Evolutionary conservation across 1,140 invertebrate species (phyloP).

Genomic region (Panagrolaimus sp.): DNA sequence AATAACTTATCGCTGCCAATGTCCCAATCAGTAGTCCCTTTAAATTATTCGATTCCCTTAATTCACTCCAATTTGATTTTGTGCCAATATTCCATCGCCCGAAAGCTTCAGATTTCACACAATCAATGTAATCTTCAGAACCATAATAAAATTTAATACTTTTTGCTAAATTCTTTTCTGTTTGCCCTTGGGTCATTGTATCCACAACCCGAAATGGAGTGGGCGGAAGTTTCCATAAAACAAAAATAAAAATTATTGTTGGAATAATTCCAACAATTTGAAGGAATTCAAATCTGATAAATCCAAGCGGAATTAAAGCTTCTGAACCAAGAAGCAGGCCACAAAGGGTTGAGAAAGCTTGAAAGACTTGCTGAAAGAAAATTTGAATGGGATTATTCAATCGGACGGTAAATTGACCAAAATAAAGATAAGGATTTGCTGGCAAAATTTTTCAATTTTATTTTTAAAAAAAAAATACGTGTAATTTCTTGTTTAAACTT

Average conservation of each 20-base stretch:
- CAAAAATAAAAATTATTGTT: conserved; percentile 15
- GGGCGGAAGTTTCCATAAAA: background rate
- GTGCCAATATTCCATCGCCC: background rate
- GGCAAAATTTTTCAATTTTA: too few species aligned
- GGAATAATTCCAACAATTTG: conserved; percentile 25
- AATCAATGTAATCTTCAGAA: background rate
- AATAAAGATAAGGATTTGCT: too few species aligned
- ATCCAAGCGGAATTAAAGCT: conserved; percentile 14
- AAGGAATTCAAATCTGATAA: conserved; percentile 5
- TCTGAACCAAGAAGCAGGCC: conserved; percentile 20
- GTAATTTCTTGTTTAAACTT: too few species aligned
- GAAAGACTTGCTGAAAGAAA: conserved; percentile 20
- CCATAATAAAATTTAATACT: conserved; percentile 14
- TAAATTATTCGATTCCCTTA: background rate
- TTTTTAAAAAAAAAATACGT: too few species aligned
- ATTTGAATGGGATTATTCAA: background rate
- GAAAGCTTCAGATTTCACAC: conserved; percentile 4
- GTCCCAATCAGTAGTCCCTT: conserved; percentile 21
- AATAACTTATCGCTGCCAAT: conserved; percentile 32
- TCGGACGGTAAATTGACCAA: background rate
- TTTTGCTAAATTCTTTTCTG: background rate
- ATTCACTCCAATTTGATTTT: background rate
- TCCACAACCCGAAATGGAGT: conserved; percentile 15
- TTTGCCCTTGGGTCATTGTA: background rate
- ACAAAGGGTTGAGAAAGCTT: conserved; percentile 22